Evolutionary conservation across 2,888 invertebrate species (phyloP).

Genomic region (Nebria salina): DNA sequence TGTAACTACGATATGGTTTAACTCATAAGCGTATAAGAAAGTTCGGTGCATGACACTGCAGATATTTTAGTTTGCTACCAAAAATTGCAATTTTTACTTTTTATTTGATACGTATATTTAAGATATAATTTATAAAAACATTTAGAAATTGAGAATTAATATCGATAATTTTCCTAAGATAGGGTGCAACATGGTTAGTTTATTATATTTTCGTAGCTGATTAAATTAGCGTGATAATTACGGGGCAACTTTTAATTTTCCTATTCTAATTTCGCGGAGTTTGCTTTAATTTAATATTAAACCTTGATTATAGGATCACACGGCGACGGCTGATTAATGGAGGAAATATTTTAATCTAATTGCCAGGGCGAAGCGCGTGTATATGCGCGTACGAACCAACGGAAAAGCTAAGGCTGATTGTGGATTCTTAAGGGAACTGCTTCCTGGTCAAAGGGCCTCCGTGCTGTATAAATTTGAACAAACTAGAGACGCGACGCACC

Average conservation of each 20-base stretch:
- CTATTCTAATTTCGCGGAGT: constrained; percentile 39
- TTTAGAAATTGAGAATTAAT: too few relatives aligned
- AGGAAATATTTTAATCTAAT: constrained; percentile 51
- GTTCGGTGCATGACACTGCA: too few relatives aligned
- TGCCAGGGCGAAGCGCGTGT: constrained; percentile 20
- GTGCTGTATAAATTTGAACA: constrained; percentile 40
- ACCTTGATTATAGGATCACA: constrained; percentile 47
- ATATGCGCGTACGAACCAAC: constrained; percentile 20
- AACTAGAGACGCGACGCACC: constrained; percentile 29
- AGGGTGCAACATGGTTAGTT: constrained; percentile 23
- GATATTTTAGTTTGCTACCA: too few relatives aligned
- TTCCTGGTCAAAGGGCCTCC: constrained; percentile 31
- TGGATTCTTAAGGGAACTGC: constrained; percentile 40
- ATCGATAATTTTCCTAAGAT: too few relatives aligned
- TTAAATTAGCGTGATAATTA: constrained; percentile 41
- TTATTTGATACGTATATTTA: too few relatives aligned
- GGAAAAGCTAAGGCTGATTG: constrained; percentile 33
- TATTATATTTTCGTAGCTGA: constrained; percentile 34
- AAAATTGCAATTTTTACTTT: too few relatives aligned
- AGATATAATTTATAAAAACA: too few relatives aligned
- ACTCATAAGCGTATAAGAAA: too few relatives aligned
- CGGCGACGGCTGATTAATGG: constrained; percentile 49
- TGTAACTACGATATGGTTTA: too few relatives aligned
- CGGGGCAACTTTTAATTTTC: constrained; percentile 43
- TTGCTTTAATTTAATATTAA: constrained; percentile 46